Base-by-base conservation (phyloP, 2,797 vertebrate species). In the Rhinichthys osculus region DNA sequence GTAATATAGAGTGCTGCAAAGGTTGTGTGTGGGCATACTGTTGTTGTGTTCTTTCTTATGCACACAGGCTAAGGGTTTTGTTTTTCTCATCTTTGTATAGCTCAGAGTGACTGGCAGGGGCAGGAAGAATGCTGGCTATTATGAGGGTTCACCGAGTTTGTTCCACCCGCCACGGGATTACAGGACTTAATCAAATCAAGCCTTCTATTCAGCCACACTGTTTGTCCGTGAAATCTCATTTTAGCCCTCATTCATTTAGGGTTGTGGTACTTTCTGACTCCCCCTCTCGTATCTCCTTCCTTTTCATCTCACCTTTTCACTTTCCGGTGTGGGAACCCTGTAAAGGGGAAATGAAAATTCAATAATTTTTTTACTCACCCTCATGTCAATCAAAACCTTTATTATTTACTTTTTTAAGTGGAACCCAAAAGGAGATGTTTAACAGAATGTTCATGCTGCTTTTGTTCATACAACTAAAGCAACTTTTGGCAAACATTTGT, bases 101-200 rank as follows among this genome's bases (percentile, higher is more conserved):
- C 38, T 57, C 30, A 21, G 67, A 80, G 50, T 76, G 59, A 73
- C 74, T 66, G 38, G 33, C 67, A 73, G 38, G 73, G 6, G 64
- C 19, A 30, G 40, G 64, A 16, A 16, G 81, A 77, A 27, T 79
- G 17, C 17, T 52, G 59, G 38, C 73, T 70, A 52, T 13, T 81
- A 69, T 62, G 50, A 54, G 57, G 72, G 70, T 87, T 87, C 69
- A 52, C 9, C 5, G 74, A 78, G 72, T 85, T 81, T 81, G 59
- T 78, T 77, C 50, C 44, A 80, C 57, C 47, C 57, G n/a, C 59
- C 78, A 35, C 52, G 21, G 86, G 82, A 86, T 88, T 88, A 85
- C 78, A 72, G 72, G 64, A 66, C 52, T 83, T 86, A 67, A 89
- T 86, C 73, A 66, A 83, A 83, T 85, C 82, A 85, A 79, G 64